Base-by-base conservation (phyloP, 2,797 vertebrate species). In the Lycodopsis pacificus region DNA sequence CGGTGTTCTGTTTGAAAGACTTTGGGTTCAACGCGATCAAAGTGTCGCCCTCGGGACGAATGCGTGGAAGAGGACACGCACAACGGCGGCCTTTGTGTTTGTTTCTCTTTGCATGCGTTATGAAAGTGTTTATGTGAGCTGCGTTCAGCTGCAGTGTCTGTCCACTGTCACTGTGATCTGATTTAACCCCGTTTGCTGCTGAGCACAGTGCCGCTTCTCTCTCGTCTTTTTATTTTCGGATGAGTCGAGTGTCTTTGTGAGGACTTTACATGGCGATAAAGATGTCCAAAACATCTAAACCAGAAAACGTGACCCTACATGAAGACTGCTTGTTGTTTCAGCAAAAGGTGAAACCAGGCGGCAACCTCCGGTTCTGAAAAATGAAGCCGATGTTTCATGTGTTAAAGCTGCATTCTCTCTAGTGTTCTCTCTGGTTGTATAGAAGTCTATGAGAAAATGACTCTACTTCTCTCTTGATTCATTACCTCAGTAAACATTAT, bases 31-130 rank as follows among this genome's bases (percentile, higher is more conserved):
- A 14, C 34, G 0, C 5, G 70, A 75, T 75, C 49, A 82, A 80
- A 84, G 61, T 3, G 13, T 6, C 3, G 36, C 57, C 32, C 32
- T 25, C 64, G 42, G 81, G 54, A 46, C 30, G 3, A 51, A 54
- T 4, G 40, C 59, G 32, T 12, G 56, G 32, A 61, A 19, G 64
- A 66, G 56, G 48, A 66, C 48, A 3, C 2, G 13, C 79, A 73
- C 79, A 87, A 63, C 66, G 49, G 22, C 5, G 0, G 46, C 62
- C 79, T 79, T 71, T 70, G 79, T 90, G 1, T 56, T 22, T 0
- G 17, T 32, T 67, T 62, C 58, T 53, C 27, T 48, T 40, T 27
- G 40, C 49, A 19, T 46, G 36, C 34, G 10, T 72, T 59, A n/a
- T 73, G 56, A 69, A 34, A 19, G 58, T 77, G 65, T 75, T 76